Conservation (phyloP, 2,888 invertebrate genomes). For the Drosophila percnosoma region DNA sequence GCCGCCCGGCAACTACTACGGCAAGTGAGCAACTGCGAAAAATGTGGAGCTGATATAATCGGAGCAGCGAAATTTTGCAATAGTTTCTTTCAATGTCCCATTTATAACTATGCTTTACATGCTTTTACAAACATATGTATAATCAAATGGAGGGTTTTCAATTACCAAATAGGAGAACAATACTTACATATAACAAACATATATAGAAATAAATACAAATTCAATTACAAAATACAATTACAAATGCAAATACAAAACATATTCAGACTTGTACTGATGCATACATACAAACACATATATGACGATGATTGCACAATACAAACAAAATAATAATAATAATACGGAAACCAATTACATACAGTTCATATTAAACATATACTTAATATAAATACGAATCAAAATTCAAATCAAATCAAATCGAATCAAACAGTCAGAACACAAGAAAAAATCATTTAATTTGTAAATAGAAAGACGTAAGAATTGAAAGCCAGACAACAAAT, state of each 20-base stretch:
- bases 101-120: constrained; percentile 11
- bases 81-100: constrained; percentile 18
- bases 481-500: constrained; percentile 58
- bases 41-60: not conserved
- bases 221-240: constrained; percentile 36
- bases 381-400: constrained; percentile 26
- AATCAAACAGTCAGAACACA: constrained; percentile 32
- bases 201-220: constrained; percentile 33
- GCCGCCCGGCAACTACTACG: constrained; percentile 76
- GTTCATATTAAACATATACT: constrained; percentile 32
- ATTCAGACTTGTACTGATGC: constrained; percentile 29
- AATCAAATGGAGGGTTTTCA: constrained; percentile 60
- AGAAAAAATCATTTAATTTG: constrained; percentile 44
- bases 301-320: constrained; percentile 28
- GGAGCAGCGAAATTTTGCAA: not conserved
- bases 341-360: constrained; percentile 29
- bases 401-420: constrained; percentile 21
- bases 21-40: constrained; percentile 31
- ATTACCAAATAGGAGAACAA: constrained; percentile 39
- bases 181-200: constrained; percentile 27
- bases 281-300: constrained; percentile 23
- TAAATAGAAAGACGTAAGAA: constrained; percentile 65
- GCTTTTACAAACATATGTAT: constrained; percentile 24
- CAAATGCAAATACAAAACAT: constrained; percentile 15
- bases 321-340: constrained; percentile 14